Evolutionary conservation across 2,113 vertebrate species (phyloP).

Genomic region (Morone chrysops): DNA sequence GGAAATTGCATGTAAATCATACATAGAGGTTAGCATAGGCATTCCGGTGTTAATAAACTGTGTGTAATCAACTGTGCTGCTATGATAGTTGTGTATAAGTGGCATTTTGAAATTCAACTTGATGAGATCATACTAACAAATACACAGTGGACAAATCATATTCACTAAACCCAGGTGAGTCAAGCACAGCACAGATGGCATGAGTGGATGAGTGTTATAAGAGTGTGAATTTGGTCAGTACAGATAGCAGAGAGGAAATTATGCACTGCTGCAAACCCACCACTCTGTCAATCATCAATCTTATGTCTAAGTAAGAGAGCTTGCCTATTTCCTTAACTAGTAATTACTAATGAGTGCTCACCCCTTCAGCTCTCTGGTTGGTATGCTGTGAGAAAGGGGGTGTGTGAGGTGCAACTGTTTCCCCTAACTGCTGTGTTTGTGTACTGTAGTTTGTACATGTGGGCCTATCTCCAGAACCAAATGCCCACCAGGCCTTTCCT

Average conservation of each 20-base stretch:
- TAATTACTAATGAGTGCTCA: constrained; percentile 16
- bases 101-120: constrained; percentile 4
- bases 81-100: background rate
- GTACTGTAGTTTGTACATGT: constrained; percentile 43
- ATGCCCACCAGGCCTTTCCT: constrained; percentile 70
- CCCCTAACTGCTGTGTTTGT: constrained; percentile 54
- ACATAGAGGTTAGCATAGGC: rapidly evolving
- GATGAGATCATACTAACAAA: background rate
- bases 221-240: constrained; percentile 63
- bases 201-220: background rate
- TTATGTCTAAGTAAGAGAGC: background rate
- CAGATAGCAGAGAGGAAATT: constrained; percentile 57
- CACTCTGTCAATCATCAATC: constrained; percentile 63
- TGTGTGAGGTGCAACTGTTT: constrained; percentile 42
- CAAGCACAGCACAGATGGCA: constrained; percentile 60
- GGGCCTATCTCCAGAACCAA: constrained; percentile 62
- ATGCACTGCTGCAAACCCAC: constrained; percentile 27
- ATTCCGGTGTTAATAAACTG: background rate
- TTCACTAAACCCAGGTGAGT: constrained; percentile 59
- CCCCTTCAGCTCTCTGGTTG: background rate
- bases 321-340: constrained; percentile 15
- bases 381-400: constrained; percentile 3
- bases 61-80: background rate
- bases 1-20: background rate
- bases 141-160: background rate